Evolutionary conservation across 92 coral and sea anemone species (phyloP).

Genomic region (Actinernus sp.): DNA sequence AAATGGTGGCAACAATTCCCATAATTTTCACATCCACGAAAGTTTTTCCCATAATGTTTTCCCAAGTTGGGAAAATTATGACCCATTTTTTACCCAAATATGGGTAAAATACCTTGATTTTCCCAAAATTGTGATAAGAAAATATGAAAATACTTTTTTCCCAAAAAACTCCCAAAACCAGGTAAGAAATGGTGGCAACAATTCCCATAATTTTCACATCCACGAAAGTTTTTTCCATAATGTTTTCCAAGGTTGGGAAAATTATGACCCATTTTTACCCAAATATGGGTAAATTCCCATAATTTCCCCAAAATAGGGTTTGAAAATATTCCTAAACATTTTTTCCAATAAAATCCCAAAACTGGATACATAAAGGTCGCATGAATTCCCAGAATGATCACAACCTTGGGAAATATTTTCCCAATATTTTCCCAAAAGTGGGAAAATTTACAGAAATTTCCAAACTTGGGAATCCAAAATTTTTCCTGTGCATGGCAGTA

Average conservation of each 20-base stretch:
- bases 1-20: neutral
- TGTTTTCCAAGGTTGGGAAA: neutral
- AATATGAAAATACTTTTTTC: too few relatives aligned
- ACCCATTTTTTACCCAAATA: neutral
- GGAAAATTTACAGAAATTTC: slow-evolving; percentile 4
- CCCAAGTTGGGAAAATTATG: neutral
- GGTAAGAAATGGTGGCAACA: neutral
- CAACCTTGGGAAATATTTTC: neutral
- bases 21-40: neutral
- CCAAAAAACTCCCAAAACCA: neutral
- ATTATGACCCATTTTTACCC: neutral
- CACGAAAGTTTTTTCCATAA: neutral
- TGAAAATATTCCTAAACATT: neutral
- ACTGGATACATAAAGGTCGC: neutral
- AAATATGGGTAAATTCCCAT: neutral
- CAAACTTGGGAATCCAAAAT: slow-evolving; percentile 33
- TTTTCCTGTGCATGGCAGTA: slow-evolving; percentile 37
- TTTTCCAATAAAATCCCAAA: neutral
- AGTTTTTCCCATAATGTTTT: neutral
- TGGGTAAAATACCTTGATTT: neutral
- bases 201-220: neutral
- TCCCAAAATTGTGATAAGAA: neutral
- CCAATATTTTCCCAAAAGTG: slow-evolving; percentile 12
- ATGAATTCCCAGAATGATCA: slow-evolving; percentile 3
- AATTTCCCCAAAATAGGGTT: neutral